Percentiles rank a stretch among this genome's conserved stretches.
Evolutionary conservation across 2,797 vertebrate genomes (phyloP).

Genomic region (Setipinna tenuifilis): DNA sequence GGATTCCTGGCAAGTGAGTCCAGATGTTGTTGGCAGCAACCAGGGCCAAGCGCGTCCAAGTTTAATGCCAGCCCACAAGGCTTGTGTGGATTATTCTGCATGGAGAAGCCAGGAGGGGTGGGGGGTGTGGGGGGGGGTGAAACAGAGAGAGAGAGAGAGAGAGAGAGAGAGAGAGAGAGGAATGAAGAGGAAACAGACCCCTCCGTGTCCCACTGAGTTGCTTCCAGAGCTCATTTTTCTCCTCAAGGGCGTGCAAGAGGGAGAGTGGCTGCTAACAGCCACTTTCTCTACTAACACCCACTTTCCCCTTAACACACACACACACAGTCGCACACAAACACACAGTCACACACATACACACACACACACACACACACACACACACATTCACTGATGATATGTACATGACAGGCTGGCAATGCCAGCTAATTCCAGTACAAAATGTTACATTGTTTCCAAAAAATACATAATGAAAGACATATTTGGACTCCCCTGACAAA

Average conservation of each 20-base stretch:
- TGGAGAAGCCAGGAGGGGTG: background rate
- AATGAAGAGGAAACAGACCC: conserved; percentile 33
- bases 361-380: conserved; percentile 28
- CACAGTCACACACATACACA: conserved; percentile 37
- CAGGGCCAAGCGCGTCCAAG: conserved; percentile 75
- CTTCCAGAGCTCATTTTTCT: conserved; percentile 23
- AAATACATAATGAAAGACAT: background rate
- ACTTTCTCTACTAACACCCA: conserved; percentile 20
- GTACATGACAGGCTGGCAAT: background rate
- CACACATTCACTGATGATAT: background rate
- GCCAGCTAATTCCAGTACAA: background rate
- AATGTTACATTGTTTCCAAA: background rate
- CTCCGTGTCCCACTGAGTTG: conserved; percentile 33
- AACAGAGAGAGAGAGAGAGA: background rate
- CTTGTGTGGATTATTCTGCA: conserved; percentile 54
- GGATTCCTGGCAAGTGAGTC: conserved; percentile 89
- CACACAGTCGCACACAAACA: background rate
- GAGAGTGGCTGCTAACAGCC: conserved; percentile 25
- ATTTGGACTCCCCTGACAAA: background rate
- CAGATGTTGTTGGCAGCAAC: conserved; percentile 80
- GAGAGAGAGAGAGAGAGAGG: background rate
- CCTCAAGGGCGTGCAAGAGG: conserved; percentile 12
- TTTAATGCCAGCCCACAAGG: conserved; percentile 54
- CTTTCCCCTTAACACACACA: background rate
- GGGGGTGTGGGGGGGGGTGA: conserved; percentile 21